phyloP scores from a whole-genome alignment of 2,888 invertebrate species.

The Ennomos erosarius region DNA sequence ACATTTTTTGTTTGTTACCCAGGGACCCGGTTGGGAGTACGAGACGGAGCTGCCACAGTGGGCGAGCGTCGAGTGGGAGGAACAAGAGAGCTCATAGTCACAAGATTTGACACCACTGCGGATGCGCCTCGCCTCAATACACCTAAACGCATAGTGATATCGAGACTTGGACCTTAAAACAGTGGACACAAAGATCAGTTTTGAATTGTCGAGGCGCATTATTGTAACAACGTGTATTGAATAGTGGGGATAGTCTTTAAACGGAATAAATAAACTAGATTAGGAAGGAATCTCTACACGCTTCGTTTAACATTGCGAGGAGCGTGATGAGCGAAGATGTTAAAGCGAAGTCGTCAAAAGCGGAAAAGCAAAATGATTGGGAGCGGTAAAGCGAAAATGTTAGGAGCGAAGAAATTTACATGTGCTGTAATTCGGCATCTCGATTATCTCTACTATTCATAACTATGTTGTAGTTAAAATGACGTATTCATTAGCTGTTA shows the following conservation, averaged over 20 bases:
- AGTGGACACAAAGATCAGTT: constrained; percentile 25
- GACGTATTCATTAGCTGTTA: constrained; percentile 63
- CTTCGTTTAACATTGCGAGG: not conserved
- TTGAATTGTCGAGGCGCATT: constrained; percentile 20
- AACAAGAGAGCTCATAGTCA: constrained; percentile 85
- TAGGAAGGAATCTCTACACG: too few species aligned
- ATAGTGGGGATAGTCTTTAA: constrained; percentile 15
- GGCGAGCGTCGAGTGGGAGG: constrained; percentile 95
- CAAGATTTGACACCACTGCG: constrained; percentile 61
- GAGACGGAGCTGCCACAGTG: constrained; percentile 96
- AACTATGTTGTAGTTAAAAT: constrained; percentile 24
- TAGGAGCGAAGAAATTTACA: not conserved
- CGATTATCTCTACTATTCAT: constrained; percentile 4
- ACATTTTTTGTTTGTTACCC: constrained; percentile 38
- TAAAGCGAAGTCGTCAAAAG: constrained; percentile 6
- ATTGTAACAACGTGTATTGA: constrained; percentile 6
- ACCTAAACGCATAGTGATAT: constrained; percentile 39
- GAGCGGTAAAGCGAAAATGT: constrained; percentile 5
- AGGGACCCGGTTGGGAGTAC: constrained; percentile 98
- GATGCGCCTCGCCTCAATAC: constrained; percentile 63
- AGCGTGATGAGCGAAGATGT: constrained; percentile 8
- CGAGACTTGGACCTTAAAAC: constrained; percentile 23
- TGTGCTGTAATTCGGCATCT: not conserved
- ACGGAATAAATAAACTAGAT: not conserved
- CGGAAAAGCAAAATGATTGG: constrained; percentile 6